phyloP scores from a whole-genome alignment of 2,888 invertebrate genomes.

The Drosophila incognita region DNA sequence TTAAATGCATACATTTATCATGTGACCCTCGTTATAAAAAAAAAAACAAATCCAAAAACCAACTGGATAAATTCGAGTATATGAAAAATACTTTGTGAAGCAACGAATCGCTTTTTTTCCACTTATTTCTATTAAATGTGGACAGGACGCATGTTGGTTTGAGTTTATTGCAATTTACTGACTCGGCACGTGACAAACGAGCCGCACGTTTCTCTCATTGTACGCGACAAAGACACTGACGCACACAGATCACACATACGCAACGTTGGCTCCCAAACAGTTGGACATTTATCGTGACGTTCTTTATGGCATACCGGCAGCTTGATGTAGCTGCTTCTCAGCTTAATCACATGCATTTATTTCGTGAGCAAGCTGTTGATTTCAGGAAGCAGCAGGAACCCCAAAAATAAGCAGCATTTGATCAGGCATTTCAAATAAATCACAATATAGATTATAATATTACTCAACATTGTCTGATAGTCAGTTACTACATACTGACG shows the following conservation, averaged over 20 bases:
- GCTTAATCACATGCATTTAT: conserved; percentile 55
- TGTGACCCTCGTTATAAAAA: background rate
- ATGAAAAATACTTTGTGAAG: conserved; percentile 22
- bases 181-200: conserved; percentile 81
- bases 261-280: conserved; percentile 28
- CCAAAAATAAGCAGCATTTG: background rate
- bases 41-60: too few relatives aligned
- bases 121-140: conserved; percentile 69
- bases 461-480: conserved; percentile 17
- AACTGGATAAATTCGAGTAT: conserved; percentile 12
- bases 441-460: conserved; percentile 40
- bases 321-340: conserved; percentile 28
- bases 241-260: conserved; percentile 55
- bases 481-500: background rate
- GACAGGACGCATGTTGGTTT: conserved; percentile 69
- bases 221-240: conserved; percentile 50
- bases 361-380: conserved; percentile 36
- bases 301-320: conserved; percentile 44
- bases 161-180: conserved; percentile 82
- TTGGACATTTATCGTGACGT: conserved; percentile 40
- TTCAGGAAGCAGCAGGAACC: conserved; percentile 13
- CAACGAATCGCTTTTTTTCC: conserved; percentile 24
- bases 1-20: background rate
- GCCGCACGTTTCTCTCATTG: conserved; percentile 67
- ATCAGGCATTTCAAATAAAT: conserved; percentile 42